Evolutionary conservation across 2,113 vertebrate species (phyloP).

Genomic region (Macroglossus sobrinus): DNA sequence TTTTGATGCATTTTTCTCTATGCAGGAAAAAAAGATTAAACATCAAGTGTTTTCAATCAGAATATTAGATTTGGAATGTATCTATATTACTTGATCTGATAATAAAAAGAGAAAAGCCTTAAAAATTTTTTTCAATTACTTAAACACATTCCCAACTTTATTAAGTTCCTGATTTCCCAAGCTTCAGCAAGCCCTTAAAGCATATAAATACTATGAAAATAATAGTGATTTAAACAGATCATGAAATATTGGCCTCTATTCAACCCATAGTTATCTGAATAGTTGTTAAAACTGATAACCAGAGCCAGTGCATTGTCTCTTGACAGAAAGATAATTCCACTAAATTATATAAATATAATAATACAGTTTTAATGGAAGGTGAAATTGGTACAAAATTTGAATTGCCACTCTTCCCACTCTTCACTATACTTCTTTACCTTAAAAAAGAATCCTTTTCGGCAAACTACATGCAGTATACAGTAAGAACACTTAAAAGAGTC

Average conservation of each 20-base stretch:
- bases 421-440: background rate
- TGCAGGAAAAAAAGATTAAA: background rate
- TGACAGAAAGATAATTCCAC: background rate
- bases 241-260: background rate
- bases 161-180: background rate
- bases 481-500: background rate
- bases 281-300: constrained; percentile 2
- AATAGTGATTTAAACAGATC: constrained; percentile 20
- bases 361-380: background rate
- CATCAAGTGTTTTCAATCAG: background rate
- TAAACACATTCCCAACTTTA: background rate
- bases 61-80: background rate
- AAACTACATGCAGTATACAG: background rate
- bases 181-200: background rate
- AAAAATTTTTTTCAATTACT: background rate
- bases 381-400: background rate
- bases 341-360: constrained; percentile 6
- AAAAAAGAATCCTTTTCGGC: background rate
- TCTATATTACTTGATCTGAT: background rate
- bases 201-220: constrained; percentile 10
- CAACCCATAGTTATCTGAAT: background rate
- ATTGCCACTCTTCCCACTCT: background rate
- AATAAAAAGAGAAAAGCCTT: background rate
- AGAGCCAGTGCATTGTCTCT: background rate
- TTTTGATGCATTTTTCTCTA: background rate